These are phyloP conservation scores for Falco punctatus DNA, from an alignment of 2,113 vertebrate genomes.

Conservation along the genomic window DNA sequence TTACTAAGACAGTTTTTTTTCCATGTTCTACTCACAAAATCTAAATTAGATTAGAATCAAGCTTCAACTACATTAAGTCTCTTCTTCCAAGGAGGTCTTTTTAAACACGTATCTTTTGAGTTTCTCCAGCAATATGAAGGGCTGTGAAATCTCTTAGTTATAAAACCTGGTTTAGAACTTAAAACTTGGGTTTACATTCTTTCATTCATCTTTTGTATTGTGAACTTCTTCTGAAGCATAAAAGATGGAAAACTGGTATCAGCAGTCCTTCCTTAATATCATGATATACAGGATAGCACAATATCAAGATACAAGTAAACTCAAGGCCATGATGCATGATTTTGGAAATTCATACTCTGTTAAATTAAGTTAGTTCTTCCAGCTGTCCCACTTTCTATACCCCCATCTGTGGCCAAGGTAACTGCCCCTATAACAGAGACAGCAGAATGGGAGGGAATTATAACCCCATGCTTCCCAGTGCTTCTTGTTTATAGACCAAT, in stretches of 20 bases:
- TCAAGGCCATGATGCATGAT: neutral
- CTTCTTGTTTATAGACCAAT: neutral
- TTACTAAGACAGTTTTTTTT: neutral
- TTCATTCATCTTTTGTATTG: neutral
- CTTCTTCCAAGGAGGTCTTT: neutral
- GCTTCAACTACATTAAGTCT: neutral
- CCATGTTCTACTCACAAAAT: neutral
- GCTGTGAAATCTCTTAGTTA: neutral
- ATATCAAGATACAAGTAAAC: neutral
- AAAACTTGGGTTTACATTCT: neutral
- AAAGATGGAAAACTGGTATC: neutral
- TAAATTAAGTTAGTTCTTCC: neutral
- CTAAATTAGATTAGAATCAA: constrained; percentile 15
- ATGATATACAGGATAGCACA: neutral
- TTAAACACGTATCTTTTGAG: neutral
- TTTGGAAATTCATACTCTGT: neutral
- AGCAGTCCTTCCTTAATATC: neutral
- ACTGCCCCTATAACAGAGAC: neutral
- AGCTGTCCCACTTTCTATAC: neutral
- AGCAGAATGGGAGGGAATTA: neutral
- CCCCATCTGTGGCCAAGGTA: neutral
- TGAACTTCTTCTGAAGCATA: neutral
- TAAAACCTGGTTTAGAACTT: neutral
- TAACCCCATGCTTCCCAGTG: neutral
- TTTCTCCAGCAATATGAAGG: neutral